These are phyloP conservation scores for Microcaecilia unicolor DNA, from an alignment of 2,797 vertebrate genomes.

Conservation along the genomic window DNA sequence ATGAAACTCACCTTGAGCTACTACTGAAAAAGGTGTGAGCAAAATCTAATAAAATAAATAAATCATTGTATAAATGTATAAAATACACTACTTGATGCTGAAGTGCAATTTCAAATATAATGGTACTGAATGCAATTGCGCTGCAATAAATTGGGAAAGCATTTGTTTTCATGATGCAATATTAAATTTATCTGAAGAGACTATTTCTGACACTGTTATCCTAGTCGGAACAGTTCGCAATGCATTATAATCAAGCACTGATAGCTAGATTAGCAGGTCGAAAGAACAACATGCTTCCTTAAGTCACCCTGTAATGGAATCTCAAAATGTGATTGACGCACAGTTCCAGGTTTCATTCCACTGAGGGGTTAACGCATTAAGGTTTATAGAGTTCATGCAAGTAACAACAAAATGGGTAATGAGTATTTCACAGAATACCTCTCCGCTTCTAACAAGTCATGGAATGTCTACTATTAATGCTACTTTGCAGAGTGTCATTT, in stretches of 20 bases:
- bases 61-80: conserved; percentile 6
- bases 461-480: conserved; percentile 37
- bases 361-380: conserved; percentile 7
- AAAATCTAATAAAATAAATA: no score
- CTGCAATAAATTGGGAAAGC: conserved; percentile 1
- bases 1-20: no score
- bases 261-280: conserved; percentile 46
- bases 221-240: conserved; percentile 28
- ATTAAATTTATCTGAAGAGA: conserved; percentile 25
- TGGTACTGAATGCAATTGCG: conserved; percentile 7
- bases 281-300: conserved; percentile 32
- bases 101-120: neutral
- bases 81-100: conserved; percentile 11
- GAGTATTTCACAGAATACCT: conserved; percentile 36
- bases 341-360: conserved; percentile 29
- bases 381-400: conserved; percentile 34
- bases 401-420: conserved; percentile 34
- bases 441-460: conserved; percentile 42
- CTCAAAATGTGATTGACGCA: conserved; percentile 26
- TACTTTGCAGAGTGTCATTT: conserved; percentile 25
- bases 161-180: no score
- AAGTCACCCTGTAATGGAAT: conserved; percentile 49
- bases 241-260: conserved; percentile 43
- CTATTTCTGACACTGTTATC: conserved; percentile 24
- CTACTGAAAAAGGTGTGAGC: no score